Percentiles rank a stretch among this genome's conserved stretches.
phyloP scores from a whole-genome alignment of 2,797 vertebrate genomes.

The Takifugu ocellatus region DNA sequence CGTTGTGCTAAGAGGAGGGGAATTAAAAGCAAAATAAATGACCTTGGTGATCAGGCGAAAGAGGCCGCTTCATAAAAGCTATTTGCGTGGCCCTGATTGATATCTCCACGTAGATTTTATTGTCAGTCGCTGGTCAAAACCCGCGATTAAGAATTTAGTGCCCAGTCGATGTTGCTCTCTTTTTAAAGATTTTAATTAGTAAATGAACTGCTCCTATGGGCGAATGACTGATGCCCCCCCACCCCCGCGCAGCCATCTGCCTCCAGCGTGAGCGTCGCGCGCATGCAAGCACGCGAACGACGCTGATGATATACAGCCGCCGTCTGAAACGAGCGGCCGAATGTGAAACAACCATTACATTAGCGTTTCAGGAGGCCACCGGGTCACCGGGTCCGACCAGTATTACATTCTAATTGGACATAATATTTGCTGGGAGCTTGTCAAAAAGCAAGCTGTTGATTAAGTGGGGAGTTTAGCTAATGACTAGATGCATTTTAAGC shows the following conservation, averaged over 20 bases:
- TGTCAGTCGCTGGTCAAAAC: conserved; percentile 73
- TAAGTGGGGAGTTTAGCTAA: conserved; percentile 44
- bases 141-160: conserved; percentile 83
- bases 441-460: conserved; percentile 66
- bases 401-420: conserved; percentile 71
- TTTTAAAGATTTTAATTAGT: conserved; percentile 91
- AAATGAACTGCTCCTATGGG: conserved; percentile 88
- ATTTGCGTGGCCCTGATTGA: conserved; percentile 66
- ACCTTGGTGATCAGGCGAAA: conserved; percentile 44
- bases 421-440: conserved; percentile 65
- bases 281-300: conserved; percentile 57
- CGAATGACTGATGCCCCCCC: conserved; percentile 82
- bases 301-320: conserved; percentile 65
- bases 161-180: conserved; percentile 84
- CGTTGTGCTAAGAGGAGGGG: conserved; percentile 34
- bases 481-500: conserved; percentile 42
- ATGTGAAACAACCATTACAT: conserved; percentile 71
- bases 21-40: conserved; percentile 62
- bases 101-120: conserved; percentile 70
- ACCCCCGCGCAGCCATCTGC: conserved; percentile 63
- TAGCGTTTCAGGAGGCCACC: conserved; percentile 56
- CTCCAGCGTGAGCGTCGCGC: conserved; percentile 53
- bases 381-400: conserved; percentile 59
- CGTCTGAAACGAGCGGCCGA: conserved; percentile 56
- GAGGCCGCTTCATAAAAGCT: conserved; percentile 54